Conservation (phyloP, 2,797 vertebrate genomes). For the Mormyrus hasselquistii region DNA sequence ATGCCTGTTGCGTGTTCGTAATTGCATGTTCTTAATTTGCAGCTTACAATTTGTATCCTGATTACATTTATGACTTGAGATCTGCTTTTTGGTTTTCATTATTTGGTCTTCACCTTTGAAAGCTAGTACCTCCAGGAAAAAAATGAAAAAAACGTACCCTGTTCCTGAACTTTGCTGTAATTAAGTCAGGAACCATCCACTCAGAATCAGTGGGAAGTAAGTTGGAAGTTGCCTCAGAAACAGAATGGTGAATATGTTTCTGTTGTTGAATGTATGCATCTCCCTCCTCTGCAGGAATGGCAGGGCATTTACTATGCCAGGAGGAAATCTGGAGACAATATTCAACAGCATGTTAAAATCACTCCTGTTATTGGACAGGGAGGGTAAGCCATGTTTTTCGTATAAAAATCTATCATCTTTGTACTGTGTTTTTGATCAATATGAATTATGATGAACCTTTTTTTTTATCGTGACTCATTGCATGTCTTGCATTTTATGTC, state of each 20-base stretch:
- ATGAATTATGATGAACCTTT: background rate
- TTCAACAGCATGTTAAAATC: slow-evolving; percentile 89
- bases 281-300: slow-evolving; percentile 73
- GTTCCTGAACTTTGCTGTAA: background rate
- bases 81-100: background rate
- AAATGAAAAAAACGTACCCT: background rate
- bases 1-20: background rate
- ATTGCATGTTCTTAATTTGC: background rate
- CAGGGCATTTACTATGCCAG: slow-evolving; percentile 84
- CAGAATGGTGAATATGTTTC: background rate
- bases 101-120: background rate
- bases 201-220: background rate
- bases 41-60: background rate
- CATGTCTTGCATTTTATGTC: background rate
- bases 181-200: background rate
- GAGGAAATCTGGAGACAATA: slow-evolving; percentile 86
- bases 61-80: background rate
- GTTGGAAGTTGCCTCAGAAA: background rate
- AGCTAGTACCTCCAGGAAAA: background rate
- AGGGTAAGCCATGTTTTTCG: slow-evolving; percentile 68
- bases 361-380: slow-evolving; percentile 86
- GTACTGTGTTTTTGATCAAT: background rate
- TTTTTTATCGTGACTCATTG: background rate
- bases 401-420: background rate
- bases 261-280: background rate